These are phyloP conservation scores for Philopotamus ludificatus DNA, from an alignment of 1,140 invertebrate genomes.

Conservation along the genomic window DNA sequence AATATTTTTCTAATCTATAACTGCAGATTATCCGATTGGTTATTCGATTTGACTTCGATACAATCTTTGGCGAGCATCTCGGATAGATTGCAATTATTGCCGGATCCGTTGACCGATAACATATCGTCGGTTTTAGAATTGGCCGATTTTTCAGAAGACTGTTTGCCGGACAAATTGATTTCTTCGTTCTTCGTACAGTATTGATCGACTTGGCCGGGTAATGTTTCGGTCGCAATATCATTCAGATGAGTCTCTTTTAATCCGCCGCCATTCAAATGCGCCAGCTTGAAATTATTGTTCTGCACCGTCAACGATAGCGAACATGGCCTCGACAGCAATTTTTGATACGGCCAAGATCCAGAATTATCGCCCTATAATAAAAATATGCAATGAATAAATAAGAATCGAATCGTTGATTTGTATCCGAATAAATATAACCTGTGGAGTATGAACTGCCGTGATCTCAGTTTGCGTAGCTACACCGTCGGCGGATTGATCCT, in stretches of 20 bases:
- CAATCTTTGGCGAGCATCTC: conserved; percentile 35
- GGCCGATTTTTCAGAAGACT: background rate
- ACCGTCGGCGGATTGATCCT: conserved; percentile 49
- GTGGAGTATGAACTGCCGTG: conserved; percentile 70
- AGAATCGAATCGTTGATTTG: background rate
- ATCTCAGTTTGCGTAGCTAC: conserved; percentile 77
- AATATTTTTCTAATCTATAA: too few relatives aligned
- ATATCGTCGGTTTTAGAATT: background rate
- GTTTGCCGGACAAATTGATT: background rate
- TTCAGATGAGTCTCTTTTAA: conserved; percentile 27
- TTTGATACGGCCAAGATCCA: conserved; percentile 38
- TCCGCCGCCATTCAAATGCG: conserved; percentile 18
- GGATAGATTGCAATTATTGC: conserved; percentile 21
- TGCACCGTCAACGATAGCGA: conserved; percentile 37
- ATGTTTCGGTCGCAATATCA: conserved; percentile 28
- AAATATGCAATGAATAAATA: conserved; percentile 3
- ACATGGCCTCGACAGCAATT: conserved; percentile 34
- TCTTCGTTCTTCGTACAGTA: background rate
- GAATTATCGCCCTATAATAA: conserved; percentile 33
- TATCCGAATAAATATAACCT: conserved; percentile 46
- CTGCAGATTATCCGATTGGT: background rate
- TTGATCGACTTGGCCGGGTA: conserved; percentile 31
- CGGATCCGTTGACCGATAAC: background rate
- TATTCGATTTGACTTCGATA: background rate
- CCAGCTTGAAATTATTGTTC: conserved; percentile 39